Base-by-base conservation (phyloP, 30 jellyfish, hydroid and myxozoan genomes). In the Cassiopea andromeda region DNA sequence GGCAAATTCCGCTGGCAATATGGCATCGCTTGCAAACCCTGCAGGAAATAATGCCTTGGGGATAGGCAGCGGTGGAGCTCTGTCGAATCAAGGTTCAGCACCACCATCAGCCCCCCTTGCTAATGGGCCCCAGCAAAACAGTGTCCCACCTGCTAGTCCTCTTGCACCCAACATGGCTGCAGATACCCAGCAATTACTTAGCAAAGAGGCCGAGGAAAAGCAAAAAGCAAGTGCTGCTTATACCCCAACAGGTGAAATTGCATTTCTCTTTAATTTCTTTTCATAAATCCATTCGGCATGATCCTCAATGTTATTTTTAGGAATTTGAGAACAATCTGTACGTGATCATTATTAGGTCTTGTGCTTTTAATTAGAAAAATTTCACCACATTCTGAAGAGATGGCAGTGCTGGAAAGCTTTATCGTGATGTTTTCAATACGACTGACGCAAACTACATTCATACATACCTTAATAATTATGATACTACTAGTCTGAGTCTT, bases 181-280 rank as follows among this genome's bases (percentile, higher is more conserved):
- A 1, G 90, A 61, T 2, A 69, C 69, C 69, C 86, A 87, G 73
- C 58, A 48, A 9, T 90, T 90, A 0, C 47, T 87, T 2, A 87
- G 94, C 73, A 82, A 87, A 69, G 90, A 80, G 7, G 94, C 94
- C 7, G 77, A 87, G 64, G 94, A 87, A 8, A 87, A 87, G 68
- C 69, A 87, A 48, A 66, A 49, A 4, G 94, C 77, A 5, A 87
- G 90, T 77, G 75, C 81, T 0, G 88, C 75, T 12, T 87, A 78
- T 68, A 78, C 18, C 61, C 94, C 94, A 13, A 46, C 94, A 27
- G 94, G 94, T 87, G 50, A 54, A 16, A 2, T 14, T 12, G 12
- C 7, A 54, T 3, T 6, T 54, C 7, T 54, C 64, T 54, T 54
- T 54, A 27, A 27, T 27, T 27, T 27, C 38, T 27, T 27, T 27